phyloP scores from a whole-genome alignment of 2,888 invertebrate genomes.

The Agrochola circellaris region DNA sequence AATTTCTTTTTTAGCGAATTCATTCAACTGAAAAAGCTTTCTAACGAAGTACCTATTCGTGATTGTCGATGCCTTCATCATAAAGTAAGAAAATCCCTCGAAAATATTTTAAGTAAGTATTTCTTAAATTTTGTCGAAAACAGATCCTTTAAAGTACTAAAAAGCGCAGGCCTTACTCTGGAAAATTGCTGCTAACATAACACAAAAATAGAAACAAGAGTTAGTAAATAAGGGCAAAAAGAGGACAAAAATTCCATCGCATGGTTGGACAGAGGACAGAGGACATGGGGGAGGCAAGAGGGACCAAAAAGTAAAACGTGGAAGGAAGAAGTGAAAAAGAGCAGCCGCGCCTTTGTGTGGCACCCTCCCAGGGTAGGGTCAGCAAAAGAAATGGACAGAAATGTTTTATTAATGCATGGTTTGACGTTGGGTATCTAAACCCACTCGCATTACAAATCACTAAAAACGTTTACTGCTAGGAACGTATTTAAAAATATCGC shows the following conservation, averaged over 20 bases:
- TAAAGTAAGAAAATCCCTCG: not conserved
- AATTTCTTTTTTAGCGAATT: too few species aligned
- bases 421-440: not conserved
- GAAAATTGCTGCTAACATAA: constrained; percentile 58
- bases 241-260: constrained; percentile 74
- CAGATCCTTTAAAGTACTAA: constrained; percentile 42
- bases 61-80: not conserved
- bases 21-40: not conserved
- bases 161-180: constrained; percentile 52
- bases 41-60: not conserved
- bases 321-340: constrained; percentile 84
- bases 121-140: constrained; percentile 5
- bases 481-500: not conserved
- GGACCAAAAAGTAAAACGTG: constrained; percentile 83
- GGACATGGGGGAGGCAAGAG: constrained; percentile 63
- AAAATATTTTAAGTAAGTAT: not conserved
- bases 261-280: constrained; percentile 74
- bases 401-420: not conserved
- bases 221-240: constrained; percentile 56
- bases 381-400: constrained; percentile 42
- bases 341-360: constrained; percentile 84
- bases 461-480: not conserved
- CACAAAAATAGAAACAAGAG: constrained; percentile 66
- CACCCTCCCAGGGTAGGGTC: constrained; percentile 74
- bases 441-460: too few species aligned